Evolutionary conservation across 2,888 invertebrate species (phyloP).

Genomic region (Xestia sexstrigata): DNA sequence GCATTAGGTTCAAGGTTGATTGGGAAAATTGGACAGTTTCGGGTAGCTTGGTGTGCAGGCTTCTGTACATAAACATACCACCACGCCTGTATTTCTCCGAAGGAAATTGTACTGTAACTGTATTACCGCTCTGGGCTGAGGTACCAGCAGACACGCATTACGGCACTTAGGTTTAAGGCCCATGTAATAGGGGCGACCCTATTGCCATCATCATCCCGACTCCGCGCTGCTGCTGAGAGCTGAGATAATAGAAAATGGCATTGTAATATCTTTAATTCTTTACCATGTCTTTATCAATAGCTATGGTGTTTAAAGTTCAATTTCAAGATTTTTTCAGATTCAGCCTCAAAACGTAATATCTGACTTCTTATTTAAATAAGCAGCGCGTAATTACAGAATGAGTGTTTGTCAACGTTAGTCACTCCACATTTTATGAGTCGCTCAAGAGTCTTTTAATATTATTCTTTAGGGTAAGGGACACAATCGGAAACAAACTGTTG

Average conservation of each 20-base stretch:
- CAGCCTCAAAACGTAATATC: constrained; percentile 1
- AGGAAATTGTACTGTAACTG: no score
- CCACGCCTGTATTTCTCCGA: no score
- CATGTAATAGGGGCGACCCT: background rate
- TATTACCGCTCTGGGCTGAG: no score
- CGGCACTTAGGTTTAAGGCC: no score
- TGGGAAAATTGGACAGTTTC: no score
- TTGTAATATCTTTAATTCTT: background rate
- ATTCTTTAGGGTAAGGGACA: background rate
- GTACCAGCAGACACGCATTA: no score
- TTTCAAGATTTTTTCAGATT: background rate
- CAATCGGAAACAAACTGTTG: background rate
- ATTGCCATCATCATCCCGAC: background rate
- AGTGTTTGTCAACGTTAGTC: constrained; percentile 23
- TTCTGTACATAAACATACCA: no score
- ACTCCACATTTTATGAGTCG: constrained; percentile 18
- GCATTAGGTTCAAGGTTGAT: no score
- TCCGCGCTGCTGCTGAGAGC: background rate
- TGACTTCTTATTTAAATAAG: constrained; percentile 11
- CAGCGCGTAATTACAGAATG: constrained; percentile 14
- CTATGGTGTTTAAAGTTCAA: no score
- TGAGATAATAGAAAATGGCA: background rate
- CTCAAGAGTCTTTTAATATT: constrained; percentile 16
- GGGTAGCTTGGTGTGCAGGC: no score
- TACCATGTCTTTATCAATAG: no score